These are phyloP conservation scores for Todus mexicanus DNA, from an alignment of 2,797 vertebrate genomes.

Conservation along the genomic window DNA sequence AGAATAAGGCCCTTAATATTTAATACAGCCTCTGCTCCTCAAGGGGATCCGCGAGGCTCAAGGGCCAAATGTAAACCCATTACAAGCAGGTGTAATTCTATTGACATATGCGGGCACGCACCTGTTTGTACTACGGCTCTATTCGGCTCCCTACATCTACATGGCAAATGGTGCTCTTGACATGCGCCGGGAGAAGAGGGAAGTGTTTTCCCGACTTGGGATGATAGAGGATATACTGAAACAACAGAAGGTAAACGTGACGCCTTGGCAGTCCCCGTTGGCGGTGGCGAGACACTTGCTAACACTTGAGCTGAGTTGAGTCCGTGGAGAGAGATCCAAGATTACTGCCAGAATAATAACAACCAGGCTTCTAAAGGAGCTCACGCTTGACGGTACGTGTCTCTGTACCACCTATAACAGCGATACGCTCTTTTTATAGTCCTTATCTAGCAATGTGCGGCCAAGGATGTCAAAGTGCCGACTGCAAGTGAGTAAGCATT, in stretches of 20 bases:
- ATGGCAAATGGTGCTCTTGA: constrained; percentile 20
- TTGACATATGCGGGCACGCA: constrained; percentile 22
- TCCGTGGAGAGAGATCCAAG: neutral
- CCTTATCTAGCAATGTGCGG: constrained; percentile 47
- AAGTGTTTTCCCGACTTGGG: neutral
- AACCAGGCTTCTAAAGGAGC: constrained; percentile 25
- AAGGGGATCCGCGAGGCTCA: constrained; percentile 6
- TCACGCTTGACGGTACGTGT: neutral
- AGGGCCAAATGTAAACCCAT: constrained; percentile 54
- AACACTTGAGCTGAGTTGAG: constrained; percentile 8
- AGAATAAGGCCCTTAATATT: constrained; percentile 61
- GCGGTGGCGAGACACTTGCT: neutral
- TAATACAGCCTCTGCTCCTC: constrained; percentile 43
- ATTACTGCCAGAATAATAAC: constrained; percentile 40
- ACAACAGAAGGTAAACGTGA: neutral
- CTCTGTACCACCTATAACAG: constrained; percentile 23
- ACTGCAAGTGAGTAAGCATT: constrained; percentile 55
- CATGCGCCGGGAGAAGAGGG: neutral
- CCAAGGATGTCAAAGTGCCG: constrained; percentile 57
- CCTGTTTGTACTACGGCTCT: neutral
- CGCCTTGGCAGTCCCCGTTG: neutral
- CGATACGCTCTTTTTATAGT: constrained; percentile 6
- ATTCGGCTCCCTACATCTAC: constrained; percentile 13
- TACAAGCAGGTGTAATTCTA: constrained; percentile 48
- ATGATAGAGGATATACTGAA: neutral